Base-by-base conservation (phyloP, 2,113 vertebrate species). In the Xyrauchen texanus region DNA sequence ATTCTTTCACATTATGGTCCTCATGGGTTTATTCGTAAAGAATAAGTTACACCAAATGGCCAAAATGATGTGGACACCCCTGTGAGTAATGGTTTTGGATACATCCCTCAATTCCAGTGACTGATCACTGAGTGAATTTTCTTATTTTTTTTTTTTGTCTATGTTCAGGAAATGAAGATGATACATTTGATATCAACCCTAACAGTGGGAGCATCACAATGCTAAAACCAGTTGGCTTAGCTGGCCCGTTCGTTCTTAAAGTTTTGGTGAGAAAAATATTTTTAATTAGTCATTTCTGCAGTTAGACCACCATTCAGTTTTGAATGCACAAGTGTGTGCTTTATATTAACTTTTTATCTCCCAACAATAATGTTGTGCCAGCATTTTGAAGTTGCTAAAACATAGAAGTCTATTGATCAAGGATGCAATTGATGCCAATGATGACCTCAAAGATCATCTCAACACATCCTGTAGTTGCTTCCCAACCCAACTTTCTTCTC, bases 181-280 rank as follows among this genome's bases (percentile, higher is more conserved):
- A 3, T 0, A 75, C 90, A 9, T 97, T 96, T 81, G 0, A 8
- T 1, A 88, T 97, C 55, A 16, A 90, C 68, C 0, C 5, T 0
- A 52, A 64, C 77, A 91, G 85, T 0, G 96, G 96, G 47, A 88
- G 87, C 66, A 90, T 97, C 82, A 96, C 86, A 4, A 94, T 96
- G 95, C 57, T 21, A 52, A 90, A 86, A 71, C 4, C 72, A 8
- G 79, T 84, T 0, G 68, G 87, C 13, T 66, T 86, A 0, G 0
- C 86, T 16, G 88, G 51, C 0, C 34, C 79, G 0, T 87, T 95
- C 53, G 13, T 52, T 0, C 66, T 96, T 60, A 91, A 88, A 34
- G 89, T 96, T 49, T 84, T 95, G 94, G 96, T 97, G 91, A 91
- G 78, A 90, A 82, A 62, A 58, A 68, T 2, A 4, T 53, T 4